Conservation (phyloP, 2,113 vertebrate genomes). For the Gobius niger region DNA sequence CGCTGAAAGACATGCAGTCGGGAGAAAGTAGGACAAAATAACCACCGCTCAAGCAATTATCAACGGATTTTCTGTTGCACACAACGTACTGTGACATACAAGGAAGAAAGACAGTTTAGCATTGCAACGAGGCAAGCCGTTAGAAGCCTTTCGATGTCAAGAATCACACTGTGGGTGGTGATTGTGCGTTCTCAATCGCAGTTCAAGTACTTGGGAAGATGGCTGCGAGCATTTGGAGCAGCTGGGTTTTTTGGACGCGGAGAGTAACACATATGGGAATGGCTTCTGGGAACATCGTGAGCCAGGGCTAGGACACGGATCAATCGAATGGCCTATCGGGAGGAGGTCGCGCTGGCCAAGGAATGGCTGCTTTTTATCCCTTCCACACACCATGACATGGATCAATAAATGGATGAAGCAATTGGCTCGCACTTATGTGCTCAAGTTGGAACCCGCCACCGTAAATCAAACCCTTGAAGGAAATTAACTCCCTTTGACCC, state of each 20-base stretch:
- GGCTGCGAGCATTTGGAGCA: slow-evolving; percentile 37
- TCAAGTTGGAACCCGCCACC: slow-evolving; percentile 31
- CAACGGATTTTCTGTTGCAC: slow-evolving; percentile 35
- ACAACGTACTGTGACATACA: slow-evolving; percentile 35
- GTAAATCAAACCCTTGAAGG: slow-evolving; percentile 43
- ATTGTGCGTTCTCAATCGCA: slow-evolving; percentile 46
- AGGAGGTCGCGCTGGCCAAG: slow-evolving; percentile 7
- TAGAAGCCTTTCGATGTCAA: background rate
- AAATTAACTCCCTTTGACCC: slow-evolving; percentile 38
- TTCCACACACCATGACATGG: slow-evolving; percentile 33
- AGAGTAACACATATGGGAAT: slow-evolving; percentile 27
- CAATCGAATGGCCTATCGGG: slow-evolving; percentile 23
- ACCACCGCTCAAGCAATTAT: slow-evolving; percentile 48
- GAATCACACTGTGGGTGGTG: slow-evolving; percentile 22
- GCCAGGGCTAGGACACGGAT: slow-evolving; percentile 26
- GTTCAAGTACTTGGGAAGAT: slow-evolving; percentile 42
- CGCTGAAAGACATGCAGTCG: slow-evolving; percentile 41
- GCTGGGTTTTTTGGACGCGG: slow-evolving; percentile 14
- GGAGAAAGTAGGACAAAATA: slow-evolving; percentile 59
- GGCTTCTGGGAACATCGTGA: slow-evolving; percentile 30
- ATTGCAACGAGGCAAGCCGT: too few species aligned
- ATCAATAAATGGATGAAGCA: slow-evolving; percentile 61
- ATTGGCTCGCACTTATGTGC: slow-evolving; percentile 23
- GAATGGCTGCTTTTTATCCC: slow-evolving; percentile 30
- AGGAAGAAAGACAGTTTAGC: background rate